Percentiles rank a stretch among this genome's conserved stretches.
Conservation (phyloP, 2,888 invertebrate species). For the Andrena chrysosceles region DNA sequence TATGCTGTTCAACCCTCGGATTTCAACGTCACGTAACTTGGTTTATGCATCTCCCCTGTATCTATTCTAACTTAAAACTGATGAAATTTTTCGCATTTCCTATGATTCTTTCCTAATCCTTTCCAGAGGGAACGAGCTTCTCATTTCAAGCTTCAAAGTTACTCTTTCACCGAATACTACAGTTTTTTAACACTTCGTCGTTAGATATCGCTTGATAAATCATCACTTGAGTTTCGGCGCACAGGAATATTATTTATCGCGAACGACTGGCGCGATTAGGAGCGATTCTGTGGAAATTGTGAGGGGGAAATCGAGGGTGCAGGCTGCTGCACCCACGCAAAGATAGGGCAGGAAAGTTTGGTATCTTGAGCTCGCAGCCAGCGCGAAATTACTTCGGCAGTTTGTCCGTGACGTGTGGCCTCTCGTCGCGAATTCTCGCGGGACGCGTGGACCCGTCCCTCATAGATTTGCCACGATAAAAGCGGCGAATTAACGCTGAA, state of each 20-base stretch:
- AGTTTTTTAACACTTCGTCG: too few species aligned
- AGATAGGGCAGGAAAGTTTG: constrained; percentile 56
- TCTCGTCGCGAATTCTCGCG: constrained; percentile 33
- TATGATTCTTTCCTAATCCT: not conserved
- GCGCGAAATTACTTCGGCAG: constrained; percentile 59
- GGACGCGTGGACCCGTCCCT: constrained; percentile 5
- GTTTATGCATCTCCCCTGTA: not conserved
- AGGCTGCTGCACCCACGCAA: constrained; percentile 2
- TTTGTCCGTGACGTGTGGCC: constrained; percentile 51
- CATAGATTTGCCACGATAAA: constrained; percentile 28
- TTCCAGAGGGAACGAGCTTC: too few species aligned
- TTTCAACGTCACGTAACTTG: not conserved
- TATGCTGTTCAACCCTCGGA: constrained; percentile 10
- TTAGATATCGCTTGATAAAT: too few species aligned
- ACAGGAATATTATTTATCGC: not conserved
- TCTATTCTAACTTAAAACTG: not conserved
- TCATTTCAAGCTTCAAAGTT: too few species aligned
- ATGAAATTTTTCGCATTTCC: not conserved
- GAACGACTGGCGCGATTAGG: not conserved
- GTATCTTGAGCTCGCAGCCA: constrained; percentile 64
- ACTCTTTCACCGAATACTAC: too few species aligned
- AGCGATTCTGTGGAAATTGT: constrained; percentile 8
- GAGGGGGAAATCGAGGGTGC: constrained; percentile 16
- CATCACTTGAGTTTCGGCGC: not conserved
- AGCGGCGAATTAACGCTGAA: constrained; percentile 35